A percentile compares a stretch with the other conserved stretches of the same genome.
Evolutionary conservation across 1,140 invertebrate genomes (phyloP).

Genomic region (Psix sp.): DNA sequence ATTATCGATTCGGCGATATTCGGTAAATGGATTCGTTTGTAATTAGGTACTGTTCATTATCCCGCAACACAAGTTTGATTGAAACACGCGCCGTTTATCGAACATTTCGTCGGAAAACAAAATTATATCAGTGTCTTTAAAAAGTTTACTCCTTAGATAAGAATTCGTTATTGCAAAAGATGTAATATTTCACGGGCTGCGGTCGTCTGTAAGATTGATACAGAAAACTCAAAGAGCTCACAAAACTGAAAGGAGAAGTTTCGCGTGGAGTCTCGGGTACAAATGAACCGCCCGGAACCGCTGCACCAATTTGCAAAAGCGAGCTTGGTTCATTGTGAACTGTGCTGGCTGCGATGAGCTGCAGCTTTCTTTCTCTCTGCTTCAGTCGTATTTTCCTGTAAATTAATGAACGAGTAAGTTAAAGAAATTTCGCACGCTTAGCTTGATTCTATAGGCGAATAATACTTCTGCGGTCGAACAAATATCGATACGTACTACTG

Average conservation of each 20-base stretch:
- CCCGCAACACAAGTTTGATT: slow-evolving; percentile 26
- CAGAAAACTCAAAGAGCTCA: slow-evolving; percentile 31
- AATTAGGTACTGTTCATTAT: slow-evolving; percentile 15
- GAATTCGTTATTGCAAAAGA: slow-evolving; percentile 38
- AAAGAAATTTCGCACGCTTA: too few species aligned
- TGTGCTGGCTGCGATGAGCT: slow-evolving; percentile 17
- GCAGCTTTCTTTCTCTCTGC: too few species aligned
- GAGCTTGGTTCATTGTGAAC: slow-evolving; percentile 31
- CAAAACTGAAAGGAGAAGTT: slow-evolving; percentile 34
- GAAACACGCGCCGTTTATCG: slow-evolving; percentile 17
- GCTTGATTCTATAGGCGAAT: too few species aligned
- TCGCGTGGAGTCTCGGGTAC: slow-evolving; percentile 3
- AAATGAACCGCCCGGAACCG: slow-evolving; percentile 31
- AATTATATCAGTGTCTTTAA: too few species aligned
- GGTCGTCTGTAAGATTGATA: slow-evolving; percentile 11
- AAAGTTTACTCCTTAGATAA: too few species aligned
- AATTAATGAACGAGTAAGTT: too few species aligned
- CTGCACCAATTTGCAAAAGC: slow-evolving; percentile 41
- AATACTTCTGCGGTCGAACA: too few species aligned
- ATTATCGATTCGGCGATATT: too few species aligned
- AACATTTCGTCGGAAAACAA: slow-evolving; percentile 6
- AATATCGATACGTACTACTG: too few species aligned
- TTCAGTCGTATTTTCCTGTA: too few species aligned
- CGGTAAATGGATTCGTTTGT: slow-evolving; percentile 22
- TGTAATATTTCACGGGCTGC: slow-evolving; percentile 24